Base-by-base conservation (phyloP, 1,140 invertebrate genomes). In the Cheumatopsyche charites region DNA sequence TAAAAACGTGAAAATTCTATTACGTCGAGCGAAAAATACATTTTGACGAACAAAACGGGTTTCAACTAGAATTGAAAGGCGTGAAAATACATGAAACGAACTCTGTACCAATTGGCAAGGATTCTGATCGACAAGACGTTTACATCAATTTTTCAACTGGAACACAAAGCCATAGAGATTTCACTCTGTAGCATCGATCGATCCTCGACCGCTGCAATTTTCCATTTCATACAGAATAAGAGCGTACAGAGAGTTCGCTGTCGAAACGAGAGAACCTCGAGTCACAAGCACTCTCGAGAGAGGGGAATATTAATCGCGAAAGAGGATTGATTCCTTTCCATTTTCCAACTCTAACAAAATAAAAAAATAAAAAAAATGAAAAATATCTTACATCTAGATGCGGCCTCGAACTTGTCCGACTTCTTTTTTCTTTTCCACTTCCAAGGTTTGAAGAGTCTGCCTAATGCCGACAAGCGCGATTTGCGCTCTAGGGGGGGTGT, bases 381-480 rank as follows among this genome's bases (percentile, higher is more conserved):
- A 36, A 36, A 36, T 36, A 3, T 91, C 93, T 94, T 86, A 98
- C 95, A 95, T 88, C 94, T 91, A 79, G 94, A 97, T 77, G 95
- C 90, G 77, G 95, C 94, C 84, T 98, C 95, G 79, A 98, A 95
- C 83, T 96, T 97, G 81, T 98, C 96, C 69, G 94, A 96, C 87
- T 98, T 98, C 89, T 97, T 97, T 93, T 97, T 97, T 84, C 95
- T 89, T 86, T 96, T 95, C 96, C 96, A 98, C 83, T 98, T 98
- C 96, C 96, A 98, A 4, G 96, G 96, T 85, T 97, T 97, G 82
- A 98, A 97, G 78, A 98, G 89, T 85, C 94, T 91, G 76, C 95
- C 95, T 79, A 98, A 87, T 55, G 93, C 92, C 36, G 95, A 94
- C 81, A 98, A 92, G 82, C 96, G 96, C 79, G 94, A 96, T 83